Conservation (phyloP, 2,888 invertebrate species). For the Drosophila prolongata region DNA sequence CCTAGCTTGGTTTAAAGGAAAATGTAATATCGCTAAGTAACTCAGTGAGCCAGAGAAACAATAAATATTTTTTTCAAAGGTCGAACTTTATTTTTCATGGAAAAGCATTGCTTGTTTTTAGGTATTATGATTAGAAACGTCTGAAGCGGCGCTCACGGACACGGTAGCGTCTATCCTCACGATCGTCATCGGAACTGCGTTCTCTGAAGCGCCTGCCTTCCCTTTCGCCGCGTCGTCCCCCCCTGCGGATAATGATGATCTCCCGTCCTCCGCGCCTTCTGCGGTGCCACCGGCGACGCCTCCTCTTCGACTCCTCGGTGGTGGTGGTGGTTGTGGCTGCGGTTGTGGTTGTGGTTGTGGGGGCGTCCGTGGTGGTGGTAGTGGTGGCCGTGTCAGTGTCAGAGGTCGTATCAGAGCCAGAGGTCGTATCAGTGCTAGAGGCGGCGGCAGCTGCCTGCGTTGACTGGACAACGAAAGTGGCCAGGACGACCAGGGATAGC, state of each 20-base stretch:
- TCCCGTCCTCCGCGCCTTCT: neutral
- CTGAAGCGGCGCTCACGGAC: neutral
- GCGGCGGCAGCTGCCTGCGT: neutral
- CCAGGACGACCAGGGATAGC: slow-evolving; percentile 1
- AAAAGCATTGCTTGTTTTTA: no score
- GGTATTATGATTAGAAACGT: no score
- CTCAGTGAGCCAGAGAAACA: no score
- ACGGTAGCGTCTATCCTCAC: neutral
- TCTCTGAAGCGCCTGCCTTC: neutral
- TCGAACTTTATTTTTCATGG: neutral
- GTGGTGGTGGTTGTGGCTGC: neutral
- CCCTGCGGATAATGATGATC: no score
- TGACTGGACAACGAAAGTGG: neutral
- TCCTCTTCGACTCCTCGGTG: neutral
- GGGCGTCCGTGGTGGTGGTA: neutral
- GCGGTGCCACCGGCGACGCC: neutral
- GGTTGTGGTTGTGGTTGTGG: neutral
- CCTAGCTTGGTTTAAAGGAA: no score
- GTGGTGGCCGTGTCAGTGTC: neutral
- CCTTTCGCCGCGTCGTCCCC: neutral
- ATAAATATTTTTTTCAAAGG: neutral
- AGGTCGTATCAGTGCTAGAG: neutral
- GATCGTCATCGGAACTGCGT: neutral
- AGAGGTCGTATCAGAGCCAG: neutral
- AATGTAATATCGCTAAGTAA: no score